These are phyloP conservation scores for Acanthopagrus latus DNA, from an alignment of 2,797 vertebrate genomes.

Conservation along the genomic window DNA sequence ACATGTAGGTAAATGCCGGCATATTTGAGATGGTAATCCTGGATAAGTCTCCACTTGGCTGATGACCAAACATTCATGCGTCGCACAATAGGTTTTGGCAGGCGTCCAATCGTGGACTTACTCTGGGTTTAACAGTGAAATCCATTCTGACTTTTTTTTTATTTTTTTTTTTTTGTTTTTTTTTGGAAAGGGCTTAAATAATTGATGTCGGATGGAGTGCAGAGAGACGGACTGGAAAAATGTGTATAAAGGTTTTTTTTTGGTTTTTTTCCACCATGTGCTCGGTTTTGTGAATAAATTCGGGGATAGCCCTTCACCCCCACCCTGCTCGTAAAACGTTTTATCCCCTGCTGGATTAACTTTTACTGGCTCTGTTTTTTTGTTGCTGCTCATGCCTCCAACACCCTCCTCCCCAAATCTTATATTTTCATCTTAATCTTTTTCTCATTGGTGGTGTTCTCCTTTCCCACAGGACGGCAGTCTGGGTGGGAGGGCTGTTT, in stretches of 20 bases:
- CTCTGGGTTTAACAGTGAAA: constrained; percentile 59
- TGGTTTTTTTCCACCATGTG: constrained; percentile 47
- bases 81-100: constrained; percentile 71
- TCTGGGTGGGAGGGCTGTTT: constrained; percentile 1
- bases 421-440: constrained; percentile 27
- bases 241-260: constrained; percentile 19
- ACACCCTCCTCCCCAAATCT: constrained; percentile 21
- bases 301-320: constrained; percentile 56
- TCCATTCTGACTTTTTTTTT: constrained; percentile 49
- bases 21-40: constrained; percentile 79
- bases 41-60: constrained; percentile 76
- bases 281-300: constrained; percentile 48
- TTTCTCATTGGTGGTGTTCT: constrained; percentile 5
- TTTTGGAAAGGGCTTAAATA: constrained; percentile 45
- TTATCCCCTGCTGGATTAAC: constrained; percentile 50
- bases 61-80: constrained; percentile 72
- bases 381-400: constrained; percentile 37
- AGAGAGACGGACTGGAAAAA: constrained; percentile 14
- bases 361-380: constrained; percentile 48
- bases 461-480: constrained; percentile 16
- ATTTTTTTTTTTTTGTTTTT: constrained; percentile 35
- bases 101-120: constrained; percentile 60
- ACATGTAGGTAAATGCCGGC: constrained; percentile 70
- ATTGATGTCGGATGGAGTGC: constrained; percentile 53
- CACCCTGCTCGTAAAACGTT: constrained; percentile 60